A percentile compares a stretch with the other conserved stretches of the same genome.
Evolutionary conservation across 35 echinoderm and acorn worm genomes (phyloP).

Genomic region (Acanthaster planci): DNA sequence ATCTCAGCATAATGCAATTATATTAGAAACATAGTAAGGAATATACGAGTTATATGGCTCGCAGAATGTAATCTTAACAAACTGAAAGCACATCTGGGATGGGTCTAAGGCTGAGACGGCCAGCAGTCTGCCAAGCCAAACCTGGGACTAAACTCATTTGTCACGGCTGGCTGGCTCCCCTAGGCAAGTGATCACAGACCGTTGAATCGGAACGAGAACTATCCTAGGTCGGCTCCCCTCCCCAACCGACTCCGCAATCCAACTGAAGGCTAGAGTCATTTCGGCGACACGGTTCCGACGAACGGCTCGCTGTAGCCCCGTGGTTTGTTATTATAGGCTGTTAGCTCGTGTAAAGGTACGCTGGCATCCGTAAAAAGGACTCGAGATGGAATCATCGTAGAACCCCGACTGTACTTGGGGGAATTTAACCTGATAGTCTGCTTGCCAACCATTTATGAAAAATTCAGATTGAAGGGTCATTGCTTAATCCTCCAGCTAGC

Average conservation of each 20-base stretch:
- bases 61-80: too few relatives aligned
- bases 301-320: too few relatives aligned
- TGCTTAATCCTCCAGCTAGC: constrained; percentile 2
- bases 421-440: not conserved
- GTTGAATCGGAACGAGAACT: not conserved
- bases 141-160: constrained; percentile 2
- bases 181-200: not conserved
- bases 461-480: not conserved
- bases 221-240: not conserved
- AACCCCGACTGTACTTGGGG: not conserved
- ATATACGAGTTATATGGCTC: too few relatives aligned
- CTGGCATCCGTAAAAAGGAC: not conserved
- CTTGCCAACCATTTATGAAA: not conserved
- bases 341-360: not conserved
- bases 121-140: too few relatives aligned
- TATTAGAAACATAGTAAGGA: too few relatives aligned
- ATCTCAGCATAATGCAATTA: too few relatives aligned
- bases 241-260: not conserved
- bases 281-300: too few relatives aligned
- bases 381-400: not conserved
- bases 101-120: too few relatives aligned
- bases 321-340: not conserved
- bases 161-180: not conserved
- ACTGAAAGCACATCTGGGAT: too few relatives aligned
- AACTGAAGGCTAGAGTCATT: not conserved